Conservation (phyloP, 2,888 invertebrate genomes). For the Andrena dorsata region DNA sequence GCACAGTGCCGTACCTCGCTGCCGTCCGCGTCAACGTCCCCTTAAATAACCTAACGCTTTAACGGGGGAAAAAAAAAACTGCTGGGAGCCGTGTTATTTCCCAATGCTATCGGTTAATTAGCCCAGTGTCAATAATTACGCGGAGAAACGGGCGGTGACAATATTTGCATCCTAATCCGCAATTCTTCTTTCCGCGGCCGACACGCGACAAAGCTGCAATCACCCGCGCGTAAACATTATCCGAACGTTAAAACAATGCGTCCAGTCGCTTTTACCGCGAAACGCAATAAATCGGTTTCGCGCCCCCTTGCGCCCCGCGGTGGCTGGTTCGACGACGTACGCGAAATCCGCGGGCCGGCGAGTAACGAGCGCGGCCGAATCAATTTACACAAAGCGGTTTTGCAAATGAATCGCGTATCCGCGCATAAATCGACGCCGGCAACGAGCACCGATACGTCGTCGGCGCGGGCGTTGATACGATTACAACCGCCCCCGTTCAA, state of each 20-base stretch:
- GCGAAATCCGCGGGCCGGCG: conserved; percentile 18
- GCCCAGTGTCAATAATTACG: conserved; percentile 16
- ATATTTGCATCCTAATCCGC: conserved; percentile 38
- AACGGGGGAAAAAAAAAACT: too few species aligned
- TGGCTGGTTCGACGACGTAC: conserved; percentile 20
- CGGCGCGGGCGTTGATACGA: conserved; percentile 36
- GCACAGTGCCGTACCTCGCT: conserved; percentile 44
- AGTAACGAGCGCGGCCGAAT: conserved; percentile 41
- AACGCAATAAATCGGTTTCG: conserved; percentile 38
- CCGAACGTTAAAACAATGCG: conserved; percentile 45
- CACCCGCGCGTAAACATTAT: conserved; percentile 43
- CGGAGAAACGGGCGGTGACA: conserved; percentile 2
- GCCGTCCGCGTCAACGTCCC: background rate
- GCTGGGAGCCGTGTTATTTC: too few species aligned
- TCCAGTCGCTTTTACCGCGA: conserved; percentile 27
- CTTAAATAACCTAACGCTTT: too few species aligned
- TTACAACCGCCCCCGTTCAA: conserved; percentile 58
- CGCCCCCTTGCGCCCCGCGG: background rate
- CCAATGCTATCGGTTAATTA: conserved; percentile 10
- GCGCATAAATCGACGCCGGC: conserved; percentile 35
- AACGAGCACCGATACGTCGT: conserved; percentile 35
- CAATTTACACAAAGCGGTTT: conserved; percentile 45
- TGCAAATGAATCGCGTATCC: conserved; percentile 40
- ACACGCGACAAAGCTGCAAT: conserved; percentile 31
- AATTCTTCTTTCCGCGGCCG: conserved; percentile 21